Evolutionary conservation across 2,888 invertebrate genomes (phyloP).

Genomic region (Trissonchulus latispiculum): DNA sequence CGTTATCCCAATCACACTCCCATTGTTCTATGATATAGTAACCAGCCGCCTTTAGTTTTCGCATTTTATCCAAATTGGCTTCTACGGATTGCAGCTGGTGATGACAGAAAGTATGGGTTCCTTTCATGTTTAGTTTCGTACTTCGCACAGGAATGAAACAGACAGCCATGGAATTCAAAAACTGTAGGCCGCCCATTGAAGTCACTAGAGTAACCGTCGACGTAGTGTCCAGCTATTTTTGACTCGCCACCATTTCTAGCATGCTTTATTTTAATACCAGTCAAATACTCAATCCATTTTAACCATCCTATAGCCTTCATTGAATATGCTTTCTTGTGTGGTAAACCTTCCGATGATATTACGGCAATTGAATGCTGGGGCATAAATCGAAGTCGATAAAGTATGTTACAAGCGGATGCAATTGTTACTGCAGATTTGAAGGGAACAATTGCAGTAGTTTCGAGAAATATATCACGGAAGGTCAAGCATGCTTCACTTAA

Average conservation of each 20-base stretch:
- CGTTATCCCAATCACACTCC: constrained; percentile 29
- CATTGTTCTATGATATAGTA: constrained; percentile 28
- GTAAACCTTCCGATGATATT: not conserved
- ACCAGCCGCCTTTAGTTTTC: constrained; percentile 19
- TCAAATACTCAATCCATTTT: not conserved
- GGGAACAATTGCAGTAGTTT: constrained; percentile 21
- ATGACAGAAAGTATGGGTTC: too few relatives aligned
- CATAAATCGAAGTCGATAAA: not conserved
- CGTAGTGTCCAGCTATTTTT: constrained; percentile 23
- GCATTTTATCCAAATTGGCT: too few relatives aligned
- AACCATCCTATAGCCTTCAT: not conserved
- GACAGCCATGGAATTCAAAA: constrained; percentile 30
- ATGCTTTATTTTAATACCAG: not conserved
- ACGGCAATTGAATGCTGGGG: not conserved
- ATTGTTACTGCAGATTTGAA: constrained; percentile 26
- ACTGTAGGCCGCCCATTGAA: constrained; percentile 11
- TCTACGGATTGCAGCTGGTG: too few relatives aligned
- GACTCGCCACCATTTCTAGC: too few relatives aligned
- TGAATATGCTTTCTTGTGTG: not conserved
- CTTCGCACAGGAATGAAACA: constrained; percentile 28
- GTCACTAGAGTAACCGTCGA: constrained; percentile 24
- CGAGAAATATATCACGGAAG: not conserved
- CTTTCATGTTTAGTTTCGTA: too few relatives aligned
- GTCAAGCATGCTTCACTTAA: not conserved
- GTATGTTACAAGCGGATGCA: constrained; percentile 17